Percentiles rank a stretch among this genome's conserved stretches.
Conservation (phyloP, 2,113 vertebrate species). For the Coptodon bakossiorum region DNA sequence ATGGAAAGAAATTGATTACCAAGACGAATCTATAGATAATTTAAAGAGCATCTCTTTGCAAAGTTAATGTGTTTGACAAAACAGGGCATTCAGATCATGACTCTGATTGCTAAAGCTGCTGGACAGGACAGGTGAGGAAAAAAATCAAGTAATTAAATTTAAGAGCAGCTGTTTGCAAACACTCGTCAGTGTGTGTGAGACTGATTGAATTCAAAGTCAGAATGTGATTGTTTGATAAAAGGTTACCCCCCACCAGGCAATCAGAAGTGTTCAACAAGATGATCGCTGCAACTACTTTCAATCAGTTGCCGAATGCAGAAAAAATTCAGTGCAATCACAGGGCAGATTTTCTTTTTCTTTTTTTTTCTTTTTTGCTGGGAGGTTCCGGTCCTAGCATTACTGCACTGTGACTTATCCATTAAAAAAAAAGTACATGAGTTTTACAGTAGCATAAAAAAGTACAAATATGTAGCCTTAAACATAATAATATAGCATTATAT, state of each 20-base stretch:
- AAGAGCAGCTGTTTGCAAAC: not conserved
- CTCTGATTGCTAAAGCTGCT: not conserved
- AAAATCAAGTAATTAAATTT: not conserved
- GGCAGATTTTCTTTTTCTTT: no score
- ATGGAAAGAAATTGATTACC: no score
- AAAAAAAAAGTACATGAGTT: not conserved
- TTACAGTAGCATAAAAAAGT: not conserved
- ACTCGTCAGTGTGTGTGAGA: not conserved
- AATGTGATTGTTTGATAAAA: not conserved
- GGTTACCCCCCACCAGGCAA: not conserved
- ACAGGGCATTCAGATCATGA: no score
- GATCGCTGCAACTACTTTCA: not conserved
- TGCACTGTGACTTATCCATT: not conserved
- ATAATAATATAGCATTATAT: not conserved
- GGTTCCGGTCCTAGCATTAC: not conserved
- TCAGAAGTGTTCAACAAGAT: not conserved
- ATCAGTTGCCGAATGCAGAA: not conserved
- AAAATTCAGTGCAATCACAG: not conserved
- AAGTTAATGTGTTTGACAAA: no score
- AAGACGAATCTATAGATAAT: no score
- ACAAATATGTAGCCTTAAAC: not conserved
- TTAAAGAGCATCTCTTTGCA: no score
- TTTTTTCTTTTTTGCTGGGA: not conserved
- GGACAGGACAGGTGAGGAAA: not conserved
- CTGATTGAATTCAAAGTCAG: not conserved